Base-by-base conservation (phyloP, 2,888 invertebrate species). In the Allygus modestus region DNA sequence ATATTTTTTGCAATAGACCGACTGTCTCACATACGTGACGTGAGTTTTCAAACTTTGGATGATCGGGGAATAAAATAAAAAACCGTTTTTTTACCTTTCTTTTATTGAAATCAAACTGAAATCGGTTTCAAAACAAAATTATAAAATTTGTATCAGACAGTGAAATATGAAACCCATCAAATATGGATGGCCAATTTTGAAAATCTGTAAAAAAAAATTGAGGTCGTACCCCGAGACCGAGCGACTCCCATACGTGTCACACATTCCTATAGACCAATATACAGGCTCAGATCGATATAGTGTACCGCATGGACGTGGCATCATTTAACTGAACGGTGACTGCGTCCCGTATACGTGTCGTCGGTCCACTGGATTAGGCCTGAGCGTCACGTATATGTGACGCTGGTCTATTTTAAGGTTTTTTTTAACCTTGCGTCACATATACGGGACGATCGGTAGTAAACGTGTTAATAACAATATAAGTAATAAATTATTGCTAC, bases 241-340 rank as follows among this genome's bases (percentile, higher is more conserved):
- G 54, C 23, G 54, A 54, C 54, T 2, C 11, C 2, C 54, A 54
- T 54, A 23, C 23, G 23, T 54, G 23, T 54, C 54, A 20, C 23
- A 54, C 54, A 23, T 23, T 54, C 54, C 23, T 54, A 23, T 23
- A 46, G 46, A 46, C 46, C 17, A 17, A 46, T 46, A 46, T 15
- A 46, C 46, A 46, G 46, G 46, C 46, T 46, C 17, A 46, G 46
- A 46, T 46, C 46, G 12, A 54, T 54, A 12, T 54, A 54, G 54
- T 54, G 20, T 1, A 54, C 54, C 20, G 23, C 1, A 54, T 54
- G 23, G 23, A 15, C 23, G 23, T 54, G 54, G 54, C 54, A 54
- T 54, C 54, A 54, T 54, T 54, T 23, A 54, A 54, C 54, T 54
- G 54, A 54, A 23, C 23, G 54, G 54, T 54, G 54, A 54, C 54